These are phyloP conservation scores for Formica exsecta DNA, from an alignment of 1,140 invertebrate genomes.

Conservation along the genomic window DNA sequence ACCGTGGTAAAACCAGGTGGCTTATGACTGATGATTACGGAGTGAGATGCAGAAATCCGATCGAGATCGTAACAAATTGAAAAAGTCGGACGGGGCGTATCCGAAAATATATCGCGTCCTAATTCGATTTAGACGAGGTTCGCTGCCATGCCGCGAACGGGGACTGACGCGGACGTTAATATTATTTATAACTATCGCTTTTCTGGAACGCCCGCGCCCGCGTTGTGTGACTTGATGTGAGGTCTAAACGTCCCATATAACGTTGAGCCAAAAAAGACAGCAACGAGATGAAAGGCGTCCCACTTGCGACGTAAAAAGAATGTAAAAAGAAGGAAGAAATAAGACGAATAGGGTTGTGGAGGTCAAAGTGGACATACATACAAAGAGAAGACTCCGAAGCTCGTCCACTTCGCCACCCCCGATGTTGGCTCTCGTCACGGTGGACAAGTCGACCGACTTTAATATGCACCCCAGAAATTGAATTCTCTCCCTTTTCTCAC, in stretches of 20 bases:
- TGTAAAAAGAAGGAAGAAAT: conserved; percentile 51
- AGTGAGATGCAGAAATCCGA: conserved; percentile 68
- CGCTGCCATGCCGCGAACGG: too few relatives aligned
- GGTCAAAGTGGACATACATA: conserved; percentile 53
- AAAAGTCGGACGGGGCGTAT: conserved; percentile 46
- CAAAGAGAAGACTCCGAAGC: conserved; percentile 70
- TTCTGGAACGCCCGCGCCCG: conserved; percentile 28
- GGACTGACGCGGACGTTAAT: conserved; percentile 5
- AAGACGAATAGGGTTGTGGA: conserved; percentile 22
- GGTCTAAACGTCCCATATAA: conserved; percentile 41
- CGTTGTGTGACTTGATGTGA: not conserved
- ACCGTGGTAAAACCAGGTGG: conserved; percentile 59
- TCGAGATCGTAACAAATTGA: conserved; percentile 68
- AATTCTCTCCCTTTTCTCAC: conserved; percentile 71
- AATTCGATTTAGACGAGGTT: conserved; percentile 50
- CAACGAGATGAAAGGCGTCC: conserved; percentile 66
- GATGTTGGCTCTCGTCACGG: conserved; percentile 65
- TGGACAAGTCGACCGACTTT: conserved; percentile 80
- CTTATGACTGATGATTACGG: conserved; percentile 68
- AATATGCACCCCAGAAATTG: conserved; percentile 83
- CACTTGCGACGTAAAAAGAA: conserved; percentile 48
- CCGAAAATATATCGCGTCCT: conserved; percentile 43
- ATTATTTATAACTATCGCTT: conserved; percentile 46
- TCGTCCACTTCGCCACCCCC: conserved; percentile 67
- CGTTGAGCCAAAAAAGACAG: conserved; percentile 31